These are phyloP conservation scores for Frieseomelitta varia DNA, from an alignment of 1,140 invertebrate species.

Conservation along the genomic window DNA sequence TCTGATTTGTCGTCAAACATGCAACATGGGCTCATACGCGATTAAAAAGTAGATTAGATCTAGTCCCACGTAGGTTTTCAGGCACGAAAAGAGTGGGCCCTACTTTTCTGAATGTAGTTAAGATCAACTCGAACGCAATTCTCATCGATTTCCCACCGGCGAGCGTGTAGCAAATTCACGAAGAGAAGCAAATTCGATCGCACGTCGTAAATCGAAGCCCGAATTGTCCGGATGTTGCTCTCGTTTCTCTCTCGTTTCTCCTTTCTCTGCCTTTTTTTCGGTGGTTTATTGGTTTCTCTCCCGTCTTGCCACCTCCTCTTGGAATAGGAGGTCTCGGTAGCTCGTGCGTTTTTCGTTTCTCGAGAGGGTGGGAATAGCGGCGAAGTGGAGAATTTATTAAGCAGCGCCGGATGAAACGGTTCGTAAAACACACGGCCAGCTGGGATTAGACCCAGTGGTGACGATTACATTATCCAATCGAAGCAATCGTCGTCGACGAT, in stretches of 20 bases:
- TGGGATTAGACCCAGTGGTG: slow-evolving; percentile 61
- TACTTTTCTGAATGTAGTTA: no score
- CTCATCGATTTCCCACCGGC: background rate
- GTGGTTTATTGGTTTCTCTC: background rate
- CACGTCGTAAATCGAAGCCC: slow-evolving; percentile 65
- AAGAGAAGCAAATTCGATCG: slow-evolving; percentile 18
- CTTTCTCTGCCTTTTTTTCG: background rate
- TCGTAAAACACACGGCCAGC: slow-evolving; percentile 60
- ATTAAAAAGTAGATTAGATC: no score
- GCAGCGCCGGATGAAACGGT: slow-evolving; percentile 67
- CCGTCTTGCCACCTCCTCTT: no score
- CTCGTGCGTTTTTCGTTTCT: background rate
- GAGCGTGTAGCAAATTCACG: slow-evolving; percentile 33
- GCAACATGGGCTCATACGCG: no score
- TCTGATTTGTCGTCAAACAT: no score
- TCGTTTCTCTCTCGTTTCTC: background rate
- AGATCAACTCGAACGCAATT: background rate
- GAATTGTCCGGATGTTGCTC: slow-evolving; percentile 24
- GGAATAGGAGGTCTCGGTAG: background rate
- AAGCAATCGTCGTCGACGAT: background rate
- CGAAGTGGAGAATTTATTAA: slow-evolving; percentile 67
- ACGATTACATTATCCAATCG: slow-evolving; percentile 43
- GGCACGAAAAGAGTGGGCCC: no score
- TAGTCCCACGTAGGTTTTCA: no score
- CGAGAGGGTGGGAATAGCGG: background rate